Base-by-base conservation (phyloP, 1,140 invertebrate genomes). In the Octopus bimaculoides region DNA sequence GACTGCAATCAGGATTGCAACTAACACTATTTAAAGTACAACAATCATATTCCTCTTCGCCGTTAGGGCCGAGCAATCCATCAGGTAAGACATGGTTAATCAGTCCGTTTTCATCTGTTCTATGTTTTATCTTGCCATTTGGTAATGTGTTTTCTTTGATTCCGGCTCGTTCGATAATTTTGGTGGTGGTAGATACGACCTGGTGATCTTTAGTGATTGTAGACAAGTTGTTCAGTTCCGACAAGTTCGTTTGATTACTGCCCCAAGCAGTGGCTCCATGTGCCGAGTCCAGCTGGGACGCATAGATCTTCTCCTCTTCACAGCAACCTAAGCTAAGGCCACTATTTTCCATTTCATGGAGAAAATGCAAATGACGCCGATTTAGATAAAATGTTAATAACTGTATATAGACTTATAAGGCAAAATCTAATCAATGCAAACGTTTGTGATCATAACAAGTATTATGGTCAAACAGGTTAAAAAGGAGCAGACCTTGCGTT, bases 11-110 rank as follows among this genome's bases (percentile, higher is more conserved):
- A 71, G 17, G 17, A 10, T 20, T 20, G 26, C 66, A 14, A 71
- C 66, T 71, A 20, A 9, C 26, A 17, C 66, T 71, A 20, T 71
- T 71, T 17, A 20, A 14, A 71, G 66, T 9, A 71, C 17, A 6
- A 71, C 66, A 71, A 17, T 71, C 84, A 80, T 87, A 87, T 80
- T 83, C 81, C 54, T 87, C 85, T 78, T 84, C 86, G 76, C 66
- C 66, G 14, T 81, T 73, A n/a, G 56, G 55, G 41, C 73, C 52
- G 10, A 10, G 17, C 12, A 75, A 77, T 75, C 77, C 7, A 55
- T 52, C 12, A 75, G 12, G 79, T 80, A 71, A 75, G 73, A 52
- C 54, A 79, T 83, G 80, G 52, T 76, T 77, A 41, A 86, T 78
- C 17, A 82, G 53, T 54, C 85, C 85, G 77, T 86, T 85, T 81